Evolutionary conservation across 2,113 vertebrate species (phyloP).

Genomic region (Rissa tridactyla): DNA sequence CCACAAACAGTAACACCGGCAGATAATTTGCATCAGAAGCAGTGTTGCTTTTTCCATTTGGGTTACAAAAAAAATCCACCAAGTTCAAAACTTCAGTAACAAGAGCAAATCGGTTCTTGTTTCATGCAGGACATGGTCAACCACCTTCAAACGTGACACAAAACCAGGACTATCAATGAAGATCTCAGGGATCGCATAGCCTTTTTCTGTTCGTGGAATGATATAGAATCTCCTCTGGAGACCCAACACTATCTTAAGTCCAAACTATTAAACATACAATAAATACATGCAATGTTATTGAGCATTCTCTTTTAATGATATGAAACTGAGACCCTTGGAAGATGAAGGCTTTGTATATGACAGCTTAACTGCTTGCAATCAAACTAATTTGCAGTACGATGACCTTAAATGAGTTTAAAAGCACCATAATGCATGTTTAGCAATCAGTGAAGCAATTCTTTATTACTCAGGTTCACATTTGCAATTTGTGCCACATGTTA

Average conservation of each 20-base stretch:
- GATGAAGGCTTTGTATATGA: constrained; percentile 49
- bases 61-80: neutral
- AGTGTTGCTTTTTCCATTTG: neutral
- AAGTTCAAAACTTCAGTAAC: neutral
- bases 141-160: neutral
- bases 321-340: constrained; percentile 15
- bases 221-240: neutral
- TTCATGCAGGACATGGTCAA: rapidly evolving
- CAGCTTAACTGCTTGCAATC: constrained; percentile 73
- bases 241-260: neutral
- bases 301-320: neutral
- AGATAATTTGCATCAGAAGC: neutral
- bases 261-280: neutral
- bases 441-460: constrained; percentile 60
- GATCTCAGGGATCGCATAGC: neutral
- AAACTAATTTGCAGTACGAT: constrained; percentile 62
- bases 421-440: constrained; percentile 65
- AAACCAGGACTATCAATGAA: neutral
- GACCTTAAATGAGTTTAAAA: constrained; percentile 72
- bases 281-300: neutral
- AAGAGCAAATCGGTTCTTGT: neutral
- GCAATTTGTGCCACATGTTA: constrained; percentile 34
- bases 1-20: neutral
- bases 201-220: neutral
- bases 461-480: constrained; percentile 59